Conservation (phyloP, 2,797 vertebrate species). For the Peromyscus eremicus region DNA sequence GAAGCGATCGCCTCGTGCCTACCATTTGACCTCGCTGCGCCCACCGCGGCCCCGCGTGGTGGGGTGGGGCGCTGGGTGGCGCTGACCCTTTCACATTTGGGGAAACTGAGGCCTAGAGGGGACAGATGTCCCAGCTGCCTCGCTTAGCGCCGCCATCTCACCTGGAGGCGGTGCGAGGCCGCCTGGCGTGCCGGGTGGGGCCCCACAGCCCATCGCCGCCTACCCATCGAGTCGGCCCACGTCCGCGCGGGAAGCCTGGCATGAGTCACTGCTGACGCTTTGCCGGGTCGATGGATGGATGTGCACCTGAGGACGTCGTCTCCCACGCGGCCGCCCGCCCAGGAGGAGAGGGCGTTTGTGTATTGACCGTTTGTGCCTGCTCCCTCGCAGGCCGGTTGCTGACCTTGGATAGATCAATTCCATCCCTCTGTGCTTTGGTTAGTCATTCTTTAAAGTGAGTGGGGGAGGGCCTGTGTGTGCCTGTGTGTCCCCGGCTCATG, state of each 20-base stretch:
- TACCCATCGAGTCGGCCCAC: slow-evolving; percentile 2
- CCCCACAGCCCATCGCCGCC: neutral
- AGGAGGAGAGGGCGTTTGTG: neutral
- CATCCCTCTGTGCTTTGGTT: neutral
- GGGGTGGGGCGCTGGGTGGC: neutral
- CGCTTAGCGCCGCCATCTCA: neutral
- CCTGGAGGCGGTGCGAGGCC: slow-evolving; percentile 22
- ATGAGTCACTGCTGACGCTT: slow-evolving; percentile 55
- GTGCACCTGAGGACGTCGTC: neutral
- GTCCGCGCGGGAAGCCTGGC: neutral
- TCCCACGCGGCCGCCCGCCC: neutral
- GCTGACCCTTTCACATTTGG: neutral
- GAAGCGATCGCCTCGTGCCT: neutral
- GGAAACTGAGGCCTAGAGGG: slow-evolving; percentile 47
- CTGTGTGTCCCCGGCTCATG: too few relatives aligned
- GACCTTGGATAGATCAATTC: neutral
- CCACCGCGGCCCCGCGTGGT: neutral
- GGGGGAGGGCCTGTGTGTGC: neutral
- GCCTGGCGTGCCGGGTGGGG: neutral
- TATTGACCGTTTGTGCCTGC: neutral
- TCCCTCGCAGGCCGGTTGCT: neutral
- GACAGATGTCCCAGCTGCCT: neutral
- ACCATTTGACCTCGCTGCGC: neutral
- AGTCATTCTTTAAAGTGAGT: neutral
- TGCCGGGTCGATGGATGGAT: neutral